Base-by-base conservation (phyloP, 1,140 invertebrate species). In the Trialeurodes vaporariorum region DNA sequence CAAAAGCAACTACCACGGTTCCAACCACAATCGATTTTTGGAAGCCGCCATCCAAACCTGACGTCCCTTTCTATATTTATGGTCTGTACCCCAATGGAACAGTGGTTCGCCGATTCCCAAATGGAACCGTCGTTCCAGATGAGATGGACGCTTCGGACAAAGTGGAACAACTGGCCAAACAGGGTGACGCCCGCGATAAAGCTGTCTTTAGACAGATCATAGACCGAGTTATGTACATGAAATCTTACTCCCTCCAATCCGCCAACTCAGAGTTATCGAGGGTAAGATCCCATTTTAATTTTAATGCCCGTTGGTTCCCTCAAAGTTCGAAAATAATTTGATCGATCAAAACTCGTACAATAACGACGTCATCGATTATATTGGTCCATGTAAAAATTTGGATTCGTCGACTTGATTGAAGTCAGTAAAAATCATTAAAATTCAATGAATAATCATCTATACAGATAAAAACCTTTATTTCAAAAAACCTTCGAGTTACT, bases 51-150 rank as follows among this genome's bases (percentile, higher is more conserved):
- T 9, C 17, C 5, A 49, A 49, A 17, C 67, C 69, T 11, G 70
- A 72, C 23, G 27, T 72, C 1, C 71, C 71, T 12, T 74, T 74
- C 59, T 67, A 72, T 13, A 69, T 74, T 26, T 74, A 71, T 67
- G 73, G 73, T 9, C 64, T 73, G 2, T 74, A 71, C 63, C 73
- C 73, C 9, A 74, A 74, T 63, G 72, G 72, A 5, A 74, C 73
- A n/a, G 69, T 74, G n/a, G 71, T 73, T 12, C 65, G 69, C 60
- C 69, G 67, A 27, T 74, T 70, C 40, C 73, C 73, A 2, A 74
- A 74, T 60, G 73, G 73, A 1, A 74, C 72, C 0, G 64, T 71
- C 0, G 66, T 74, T 13, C 73, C 73, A 17, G 73, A 74, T n/a
- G 72, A 71, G 63, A 69, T 64, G n/a, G 25, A 65, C 24, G 70